Conservation (phyloP, 2,113 vertebrate genomes). For the Climacteris rufus region DNA sequence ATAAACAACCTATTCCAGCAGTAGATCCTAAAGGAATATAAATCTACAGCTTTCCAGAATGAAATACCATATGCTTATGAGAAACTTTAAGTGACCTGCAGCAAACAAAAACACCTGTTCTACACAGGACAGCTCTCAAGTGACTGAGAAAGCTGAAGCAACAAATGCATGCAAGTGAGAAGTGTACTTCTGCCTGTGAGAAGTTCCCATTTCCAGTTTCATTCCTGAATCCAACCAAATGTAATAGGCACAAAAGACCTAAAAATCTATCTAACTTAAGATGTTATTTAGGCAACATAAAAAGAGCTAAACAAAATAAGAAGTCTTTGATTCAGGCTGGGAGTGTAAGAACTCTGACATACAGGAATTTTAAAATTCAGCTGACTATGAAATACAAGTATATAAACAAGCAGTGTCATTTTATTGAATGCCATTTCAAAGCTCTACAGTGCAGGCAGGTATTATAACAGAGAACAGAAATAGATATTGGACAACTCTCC, state of each 20-base stretch:
- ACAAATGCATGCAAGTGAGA: background rate
- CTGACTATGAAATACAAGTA: background rate
- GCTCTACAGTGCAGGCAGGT: background rate
- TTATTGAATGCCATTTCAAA: background rate
- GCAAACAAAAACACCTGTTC: background rate
- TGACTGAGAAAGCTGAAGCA: background rate
- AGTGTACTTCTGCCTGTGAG: background rate
- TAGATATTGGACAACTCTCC: background rate
- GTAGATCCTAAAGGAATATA: background rate
- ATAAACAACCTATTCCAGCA: background rate
- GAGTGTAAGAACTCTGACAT: background rate
- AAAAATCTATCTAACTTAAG: background rate
- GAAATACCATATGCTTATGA: background rate
- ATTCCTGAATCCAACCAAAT: background rate
- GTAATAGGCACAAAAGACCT: background rate
- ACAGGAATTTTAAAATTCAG: background rate
- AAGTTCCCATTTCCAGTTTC: background rate
- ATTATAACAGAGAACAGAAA: background rate
- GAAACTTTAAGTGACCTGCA: background rate
- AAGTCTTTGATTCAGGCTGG: background rate
- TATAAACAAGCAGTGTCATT: fast-evolving
- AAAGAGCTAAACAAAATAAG: background rate
- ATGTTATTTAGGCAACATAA: background rate
- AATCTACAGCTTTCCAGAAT: background rate
- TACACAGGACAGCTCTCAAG: background rate